Conservation (phyloP, 2,888 invertebrate genomes). For the Galeruca laticollis region DNA sequence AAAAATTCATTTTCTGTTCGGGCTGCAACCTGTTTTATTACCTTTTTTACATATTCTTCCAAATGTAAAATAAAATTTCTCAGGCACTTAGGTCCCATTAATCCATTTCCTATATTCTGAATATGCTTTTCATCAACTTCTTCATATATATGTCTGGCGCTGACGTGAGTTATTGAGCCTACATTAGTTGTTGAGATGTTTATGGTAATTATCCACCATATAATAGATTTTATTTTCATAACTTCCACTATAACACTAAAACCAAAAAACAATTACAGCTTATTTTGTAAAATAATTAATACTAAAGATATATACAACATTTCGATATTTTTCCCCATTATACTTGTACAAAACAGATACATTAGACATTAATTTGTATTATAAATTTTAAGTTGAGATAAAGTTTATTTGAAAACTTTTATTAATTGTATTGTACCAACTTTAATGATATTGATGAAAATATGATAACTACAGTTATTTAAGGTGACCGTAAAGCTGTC, state of each 20-base stretch:
- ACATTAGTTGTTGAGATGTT: conserved; percentile 28
- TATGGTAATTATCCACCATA: conserved; percentile 43
- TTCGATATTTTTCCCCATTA: too few relatives aligned
- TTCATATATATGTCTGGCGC: conserved; percentile 24
- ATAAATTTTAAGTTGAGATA: too few relatives aligned
- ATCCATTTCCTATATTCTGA: conserved; percentile 39
- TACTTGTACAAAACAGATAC: too few relatives aligned
- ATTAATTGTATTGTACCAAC: too few relatives aligned
- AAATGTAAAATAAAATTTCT: conserved; percentile 38
- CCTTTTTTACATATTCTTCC: conserved; percentile 40
- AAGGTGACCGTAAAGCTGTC: too few relatives aligned
- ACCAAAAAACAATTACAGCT: conserved; percentile 8
- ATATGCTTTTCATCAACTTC: conserved; percentile 41
- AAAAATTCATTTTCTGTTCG: conserved; percentile 17
- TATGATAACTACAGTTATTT: too few relatives aligned
- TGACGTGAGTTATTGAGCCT: conserved; percentile 35
- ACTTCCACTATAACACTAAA: conserved; percentile 43
- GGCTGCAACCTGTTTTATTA: conserved; percentile 22
- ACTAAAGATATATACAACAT: too few relatives aligned
- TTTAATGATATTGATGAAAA: too few relatives aligned
- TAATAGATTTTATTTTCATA: conserved; percentile 32
- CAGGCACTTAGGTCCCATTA: conserved; percentile 34
- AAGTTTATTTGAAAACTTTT: too few relatives aligned
- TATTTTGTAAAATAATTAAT: too few relatives aligned
- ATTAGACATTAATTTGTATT: too few relatives aligned